phyloP scores from a whole-genome alignment of 2,113 vertebrate genomes.

The Nymphicus hollandicus region DNA sequence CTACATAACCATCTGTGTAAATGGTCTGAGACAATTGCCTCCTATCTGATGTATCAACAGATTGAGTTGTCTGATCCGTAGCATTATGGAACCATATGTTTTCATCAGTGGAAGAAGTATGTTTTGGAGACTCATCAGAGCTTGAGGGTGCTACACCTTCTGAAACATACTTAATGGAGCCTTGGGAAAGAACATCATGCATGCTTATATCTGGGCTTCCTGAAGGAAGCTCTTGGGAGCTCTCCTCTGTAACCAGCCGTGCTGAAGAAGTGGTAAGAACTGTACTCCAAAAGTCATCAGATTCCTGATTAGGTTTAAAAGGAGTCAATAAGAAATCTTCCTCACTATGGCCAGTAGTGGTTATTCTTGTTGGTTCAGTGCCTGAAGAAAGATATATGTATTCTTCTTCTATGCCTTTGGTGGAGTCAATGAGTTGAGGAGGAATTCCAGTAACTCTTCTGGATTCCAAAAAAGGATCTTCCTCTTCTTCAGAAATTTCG shows the following conservation, averaged over 20 bases:
- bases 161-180: conserved; percentile 46
- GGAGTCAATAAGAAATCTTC: conserved; percentile 63
- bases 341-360: conserved; percentile 51
- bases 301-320: conserved; percentile 48
- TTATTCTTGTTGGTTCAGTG: conserved; percentile 59
- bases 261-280: conserved; percentile 55
- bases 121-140: conserved; percentile 35
- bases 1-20: conserved; percentile 3
- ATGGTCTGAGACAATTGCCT: conserved; percentile 45
- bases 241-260: conserved; percentile 32
- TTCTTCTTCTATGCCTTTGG: conserved; percentile 54
- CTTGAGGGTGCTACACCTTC: conserved; percentile 51
- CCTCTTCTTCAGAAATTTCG: conserved; percentile 45
- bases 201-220: conserved; percentile 53
- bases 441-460: conserved; percentile 21
- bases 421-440: conserved; percentile 19
- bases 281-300: conserved; percentile 67
- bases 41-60: conserved; percentile 3
- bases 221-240: conserved; percentile 64
- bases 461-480: conserved; percentile 42
- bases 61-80: neutral
- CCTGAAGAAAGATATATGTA: conserved; percentile 57
- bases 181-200: conserved; percentile 43
- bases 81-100: conserved; percentile 28
- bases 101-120: conserved; percentile 14